These are phyloP conservation scores for Sarcoramphus papa DNA, from an alignment of 2,797 vertebrate genomes.

Conservation along the genomic window DNA sequence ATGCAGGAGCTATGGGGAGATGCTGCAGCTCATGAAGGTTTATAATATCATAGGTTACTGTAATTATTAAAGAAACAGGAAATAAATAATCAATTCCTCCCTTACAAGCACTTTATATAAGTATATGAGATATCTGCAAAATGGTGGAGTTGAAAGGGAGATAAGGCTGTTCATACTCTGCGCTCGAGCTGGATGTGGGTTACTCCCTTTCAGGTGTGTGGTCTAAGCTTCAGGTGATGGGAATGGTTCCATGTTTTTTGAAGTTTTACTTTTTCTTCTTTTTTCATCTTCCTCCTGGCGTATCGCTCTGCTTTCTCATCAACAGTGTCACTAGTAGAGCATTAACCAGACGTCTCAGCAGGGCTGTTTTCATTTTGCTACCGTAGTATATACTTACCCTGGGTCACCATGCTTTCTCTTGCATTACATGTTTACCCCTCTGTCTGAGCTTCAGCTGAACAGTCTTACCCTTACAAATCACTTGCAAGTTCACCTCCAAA, in stretches of 20 bases:
- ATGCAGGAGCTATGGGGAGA: not conserved
- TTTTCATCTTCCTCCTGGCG: not conserved
- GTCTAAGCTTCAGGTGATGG: conserved; percentile 49
- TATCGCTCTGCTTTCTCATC: not conserved
- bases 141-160: not conserved
- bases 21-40: not conserved
- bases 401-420: not conserved
- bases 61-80: not conserved
- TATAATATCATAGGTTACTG: not conserved
- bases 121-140: not conserved
- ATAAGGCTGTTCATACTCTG: not conserved
- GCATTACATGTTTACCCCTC: not conserved
- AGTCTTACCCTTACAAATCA: not conserved
- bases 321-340: not conserved
- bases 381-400: not conserved
- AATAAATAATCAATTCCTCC: not conserved
- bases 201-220: conserved; percentile 52
- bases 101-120: not conserved
- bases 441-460: not conserved
- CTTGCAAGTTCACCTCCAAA: not conserved
- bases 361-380: not conserved
- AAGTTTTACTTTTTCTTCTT: conserved; percentile 9
- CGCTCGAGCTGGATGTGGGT: not conserved
- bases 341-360: not conserved
- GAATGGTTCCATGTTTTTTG: conserved; percentile 18